Evolutionary conservation across 2,113 vertebrate species (phyloP).

Genomic region (Hippopotamus amphibius): DNA sequence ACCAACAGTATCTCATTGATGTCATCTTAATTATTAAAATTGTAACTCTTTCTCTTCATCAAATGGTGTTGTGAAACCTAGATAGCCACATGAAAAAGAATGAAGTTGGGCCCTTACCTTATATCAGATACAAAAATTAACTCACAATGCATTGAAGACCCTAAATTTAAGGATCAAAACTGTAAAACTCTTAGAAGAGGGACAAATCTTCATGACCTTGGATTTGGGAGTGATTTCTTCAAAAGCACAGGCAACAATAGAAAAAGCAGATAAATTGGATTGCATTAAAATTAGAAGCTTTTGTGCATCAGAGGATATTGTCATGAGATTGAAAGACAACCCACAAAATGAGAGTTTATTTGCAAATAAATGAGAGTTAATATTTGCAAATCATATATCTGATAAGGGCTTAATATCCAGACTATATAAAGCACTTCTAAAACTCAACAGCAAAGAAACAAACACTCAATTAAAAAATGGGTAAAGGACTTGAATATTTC

Average conservation of each 20-base stretch:
- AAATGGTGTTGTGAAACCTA: neutral
- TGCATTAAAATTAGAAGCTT: slow-evolving; percentile 12
- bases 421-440: slow-evolving; percentile 14
- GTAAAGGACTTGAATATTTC: neutral
- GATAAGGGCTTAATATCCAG: neutral
- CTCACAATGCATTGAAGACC: neutral
- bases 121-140: neutral
- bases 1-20: neutral
- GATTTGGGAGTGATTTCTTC: neutral
- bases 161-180: neutral
- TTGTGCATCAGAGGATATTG: neutral
- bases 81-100: neutral
- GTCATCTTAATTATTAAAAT: slow-evolving; percentile 13
- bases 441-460: neutral
- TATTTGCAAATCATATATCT: neutral
- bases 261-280: neutral
- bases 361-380: neutral
- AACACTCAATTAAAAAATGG: neutral
- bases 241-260: neutral
- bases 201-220: slow-evolving; percentile 8
- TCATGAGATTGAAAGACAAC: neutral
- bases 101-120: neutral
- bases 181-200: neutral
- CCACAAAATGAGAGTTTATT: slow-evolving; percentile 16
- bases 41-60: neutral